Evolutionary conservation across 2,113 vertebrate genomes (phyloP), one percentile per base, ranked within the genome.

Genomic region (Sinocyclocheilus anophthalmus): DNA sequence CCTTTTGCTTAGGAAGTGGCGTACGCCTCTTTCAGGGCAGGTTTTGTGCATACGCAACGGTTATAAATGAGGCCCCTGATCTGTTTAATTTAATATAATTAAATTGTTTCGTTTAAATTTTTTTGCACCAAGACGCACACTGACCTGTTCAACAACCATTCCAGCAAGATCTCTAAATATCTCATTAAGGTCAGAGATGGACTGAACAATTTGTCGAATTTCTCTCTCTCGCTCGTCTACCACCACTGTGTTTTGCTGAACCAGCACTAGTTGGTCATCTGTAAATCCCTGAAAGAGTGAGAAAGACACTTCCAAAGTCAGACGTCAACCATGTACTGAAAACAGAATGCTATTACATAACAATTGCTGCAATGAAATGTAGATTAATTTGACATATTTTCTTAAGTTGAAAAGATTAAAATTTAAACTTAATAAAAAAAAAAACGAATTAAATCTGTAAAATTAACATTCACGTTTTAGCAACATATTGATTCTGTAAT

Each of bases 61-160:
- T 33, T 33, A 33, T 33, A 33, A 33, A 33, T 3, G 30, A 33
- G 30, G 30, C 2, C 30, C 45, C 45, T 76, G 45, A 13, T 26
- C 5, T 24, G 3, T 61, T 61, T 61, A 37, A 5, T 37, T 37
- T 5, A 5, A 5, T 37, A 37, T 37, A 37, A 33, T 33, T 33
- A 33, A 33, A 33, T 33, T 33, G 30, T 30, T 30, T 30, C 26
- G 26, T 26, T 26, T 26, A 2, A 30, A 30, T 30, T 42, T 33
- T 55, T 30, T 13, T 6, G 0, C 14, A 24, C 42, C 1, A 24
- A 13, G 22, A 16, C 5, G 6, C 48, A 63, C 4, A 79, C 67
- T 39, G 87, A 99, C 98, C 97, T 99, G 98, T 88, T 99, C 98
- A 76, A 99, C 97, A 85, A 99, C 96, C 98, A 99, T 99, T 24